Evolutionary conservation across 2,888 invertebrate genomes (phyloP), one percentile per base, ranked within the genome.

Genomic region (Ochropacha duplaris): DNA sequence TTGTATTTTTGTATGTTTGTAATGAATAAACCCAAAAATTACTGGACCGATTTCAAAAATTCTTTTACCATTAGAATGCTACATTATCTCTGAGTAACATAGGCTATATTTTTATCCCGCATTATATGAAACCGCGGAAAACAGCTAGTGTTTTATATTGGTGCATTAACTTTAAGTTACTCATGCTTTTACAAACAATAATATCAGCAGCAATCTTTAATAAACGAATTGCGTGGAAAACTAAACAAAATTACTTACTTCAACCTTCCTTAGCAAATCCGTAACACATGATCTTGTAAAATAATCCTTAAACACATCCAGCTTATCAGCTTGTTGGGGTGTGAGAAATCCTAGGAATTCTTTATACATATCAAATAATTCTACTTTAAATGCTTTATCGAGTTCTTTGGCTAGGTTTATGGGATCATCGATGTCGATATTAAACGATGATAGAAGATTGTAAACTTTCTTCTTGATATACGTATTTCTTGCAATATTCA

Each of bases 301-400:
- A 60, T 91, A 89, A 52, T 88, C 88, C 54, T 72, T 76, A 65
- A 86, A 92, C 1, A 62, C 71, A 0, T 79, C 74, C 0, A 86
- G 51, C 2, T 63, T 63, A 1, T 88, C 88, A 0, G 87, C 92
- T 55, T 92, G 92, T 4, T 83, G 83, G 0, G 88, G 72, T 0
- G 87, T 91, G 0, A 92, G 73, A 57, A 90, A 89, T 0, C 79
- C 80, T 0, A 88, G 16, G 59, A 92, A 90, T 34, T 92, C 92
- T 11, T 78, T 82, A 49, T 83, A 87, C 26, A 89, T 36, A 9
- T 90, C 88, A 0, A 81, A 57, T 1, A 87, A 62, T 0, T 84
- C 85, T 0, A 66, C 64, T 0, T 70, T 72, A 5, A 80, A 80
- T 0, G 67, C 56, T 3, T 69, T 68, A 22, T 73, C 74, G 0